Conservation (phyloP, 1,140 invertebrate genomes). For the Palaemon carinicauda region DNA sequence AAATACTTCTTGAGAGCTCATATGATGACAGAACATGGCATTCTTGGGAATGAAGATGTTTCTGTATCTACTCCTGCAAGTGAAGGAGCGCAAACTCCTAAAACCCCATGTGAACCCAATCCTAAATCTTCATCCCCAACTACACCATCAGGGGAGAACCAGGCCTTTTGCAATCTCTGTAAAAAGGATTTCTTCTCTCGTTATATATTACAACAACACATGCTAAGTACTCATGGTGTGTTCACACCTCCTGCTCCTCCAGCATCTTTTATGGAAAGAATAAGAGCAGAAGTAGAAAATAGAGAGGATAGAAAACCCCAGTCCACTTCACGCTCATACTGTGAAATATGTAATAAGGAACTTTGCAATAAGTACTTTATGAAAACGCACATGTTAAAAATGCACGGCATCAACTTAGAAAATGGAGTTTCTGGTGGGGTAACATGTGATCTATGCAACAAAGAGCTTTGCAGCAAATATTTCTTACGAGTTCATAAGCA, state of each 20-base stretch:
- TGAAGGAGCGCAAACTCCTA: constrained; percentile 48
- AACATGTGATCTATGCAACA: constrained; percentile 96
- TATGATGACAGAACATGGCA: constrained; percentile 72
- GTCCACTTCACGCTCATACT: constrained; percentile 79
- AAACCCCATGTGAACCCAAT: constrained; percentile 43
- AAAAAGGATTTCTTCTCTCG: constrained; percentile 72
- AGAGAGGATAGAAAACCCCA: constrained; percentile 65
- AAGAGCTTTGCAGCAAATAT: constrained; percentile 97
- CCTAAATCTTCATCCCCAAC: constrained; percentile 46
- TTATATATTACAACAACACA: constrained; percentile 72
- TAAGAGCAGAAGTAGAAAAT: constrained; percentile 56
- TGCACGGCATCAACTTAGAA: constrained; percentile 97
- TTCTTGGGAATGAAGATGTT: constrained; percentile 64
- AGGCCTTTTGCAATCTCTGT: constrained; percentile 65
- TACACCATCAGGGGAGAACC: constrained; percentile 42
- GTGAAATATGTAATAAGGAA: constrained; percentile 99
- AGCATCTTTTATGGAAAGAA: constrained; percentile 52
- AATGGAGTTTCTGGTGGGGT: constrained; percentile 90
- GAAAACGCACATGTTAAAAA: constrained; percentile 99
- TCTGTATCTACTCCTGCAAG: constrained; percentile 15
- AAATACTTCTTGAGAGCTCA: constrained; percentile 71
- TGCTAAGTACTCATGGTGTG: constrained; percentile 68
- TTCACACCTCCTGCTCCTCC: constrained; percentile 45
- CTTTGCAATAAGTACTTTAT: constrained; percentile 99
- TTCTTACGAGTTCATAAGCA: constrained; percentile 96